These are phyloP conservation scores for Coluber constrictor DNA, from an alignment of 2,797 vertebrate genomes.

Conservation along the genomic window DNA sequence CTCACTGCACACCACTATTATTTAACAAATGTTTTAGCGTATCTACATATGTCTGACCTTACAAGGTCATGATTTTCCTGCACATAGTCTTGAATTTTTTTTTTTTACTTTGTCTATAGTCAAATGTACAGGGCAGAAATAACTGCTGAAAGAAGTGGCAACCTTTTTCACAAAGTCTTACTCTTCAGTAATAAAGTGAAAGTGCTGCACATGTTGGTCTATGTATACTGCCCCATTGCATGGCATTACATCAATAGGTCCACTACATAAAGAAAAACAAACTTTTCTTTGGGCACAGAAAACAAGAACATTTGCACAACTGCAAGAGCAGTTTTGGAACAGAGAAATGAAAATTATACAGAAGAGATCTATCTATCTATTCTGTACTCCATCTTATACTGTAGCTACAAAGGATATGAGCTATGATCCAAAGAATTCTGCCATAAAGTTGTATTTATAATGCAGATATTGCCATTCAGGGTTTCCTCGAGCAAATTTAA, in stretches of 20 bases:
- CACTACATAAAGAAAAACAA: neutral
- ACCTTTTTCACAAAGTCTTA: neutral
- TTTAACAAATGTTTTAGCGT: neutral
- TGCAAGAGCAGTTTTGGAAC: neutral
- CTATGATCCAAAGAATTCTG: neutral
- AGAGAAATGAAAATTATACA: neutral
- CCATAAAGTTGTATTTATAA: neutral
- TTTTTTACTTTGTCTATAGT: neutral
- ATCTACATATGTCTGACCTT: neutral
- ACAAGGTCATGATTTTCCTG: neutral
- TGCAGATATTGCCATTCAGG: neutral
- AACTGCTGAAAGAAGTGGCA: neutral
- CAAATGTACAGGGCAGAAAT: neutral
- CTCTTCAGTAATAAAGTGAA: neutral
- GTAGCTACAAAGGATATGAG: neutral
- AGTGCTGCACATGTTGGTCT: neutral
- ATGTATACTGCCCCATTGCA: neutral
- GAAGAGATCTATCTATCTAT: neutral
- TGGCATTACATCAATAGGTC: neutral
- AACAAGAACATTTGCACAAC: neutral
- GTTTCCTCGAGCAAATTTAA: neutral
- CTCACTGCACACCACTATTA: neutral
- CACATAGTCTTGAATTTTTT: neutral
- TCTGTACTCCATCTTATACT: neutral
- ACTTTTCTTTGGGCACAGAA: neutral